These are phyloP conservation scores for Amiota mariae DNA, from an alignment of 2,888 invertebrate genomes.

Conservation along the genomic window DNA sequence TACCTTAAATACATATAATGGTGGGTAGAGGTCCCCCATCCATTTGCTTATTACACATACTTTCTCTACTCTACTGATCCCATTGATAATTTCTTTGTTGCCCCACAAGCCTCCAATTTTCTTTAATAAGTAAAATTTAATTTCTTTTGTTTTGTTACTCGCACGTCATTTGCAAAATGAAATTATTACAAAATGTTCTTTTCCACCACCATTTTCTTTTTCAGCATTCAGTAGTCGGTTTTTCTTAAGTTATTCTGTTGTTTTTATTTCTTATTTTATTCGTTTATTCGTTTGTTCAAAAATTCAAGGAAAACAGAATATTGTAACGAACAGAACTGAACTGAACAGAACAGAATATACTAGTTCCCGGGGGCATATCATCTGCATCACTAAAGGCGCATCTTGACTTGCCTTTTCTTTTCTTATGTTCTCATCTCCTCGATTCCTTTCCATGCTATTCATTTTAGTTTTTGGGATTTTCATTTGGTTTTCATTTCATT, in stretches of 20 bases:
- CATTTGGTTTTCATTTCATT: conserved; percentile 44
- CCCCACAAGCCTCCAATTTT: not conserved
- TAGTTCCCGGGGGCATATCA: conserved; percentile 66
- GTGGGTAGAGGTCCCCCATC: too few species aligned
- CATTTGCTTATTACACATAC: too few species aligned
- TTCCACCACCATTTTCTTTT: conserved; percentile 1
- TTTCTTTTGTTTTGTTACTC: conserved; percentile 69
- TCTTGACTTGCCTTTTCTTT: not conserved
- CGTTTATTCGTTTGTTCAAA: not conserved
- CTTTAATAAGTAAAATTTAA: conserved; percentile 62
- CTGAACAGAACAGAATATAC: conserved; percentile 38
- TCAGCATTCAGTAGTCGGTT: not conserved
- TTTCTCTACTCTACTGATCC: too few species aligned
- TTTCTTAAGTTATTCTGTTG: conserved; percentile 11
- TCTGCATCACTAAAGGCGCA: conserved; percentile 52
- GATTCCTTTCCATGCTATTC: conserved; percentile 17
- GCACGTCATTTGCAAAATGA: conserved; percentile 71
- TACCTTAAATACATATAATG: too few species aligned
- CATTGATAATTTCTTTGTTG: too few species aligned
- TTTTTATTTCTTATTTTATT: conserved; percentile 1
- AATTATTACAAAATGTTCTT: conserved; percentile 63
- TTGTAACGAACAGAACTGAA: not conserved
- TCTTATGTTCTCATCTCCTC: not conserved
- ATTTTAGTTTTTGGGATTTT: conserved; percentile 20
- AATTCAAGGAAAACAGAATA: too few species aligned